A percentile compares a stretch with the other conserved stretches of the same genome.
These are phyloP conservation scores for Eristalis tenax DNA, from an alignment of 2,888 invertebrate genomes.

Conservation along the genomic window DNA sequence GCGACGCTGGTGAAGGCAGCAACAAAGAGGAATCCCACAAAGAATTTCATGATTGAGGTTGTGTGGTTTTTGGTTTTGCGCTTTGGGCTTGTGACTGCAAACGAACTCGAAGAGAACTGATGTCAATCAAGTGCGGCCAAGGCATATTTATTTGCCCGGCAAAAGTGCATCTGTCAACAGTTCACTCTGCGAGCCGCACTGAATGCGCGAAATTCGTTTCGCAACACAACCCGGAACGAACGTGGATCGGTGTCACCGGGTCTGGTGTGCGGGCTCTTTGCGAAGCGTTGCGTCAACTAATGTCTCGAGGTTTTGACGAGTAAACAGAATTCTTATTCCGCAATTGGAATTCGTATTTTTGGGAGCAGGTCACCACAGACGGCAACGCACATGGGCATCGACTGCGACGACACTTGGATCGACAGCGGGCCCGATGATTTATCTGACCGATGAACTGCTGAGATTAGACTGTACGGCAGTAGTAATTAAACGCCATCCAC, in stretches of 20 bases:
- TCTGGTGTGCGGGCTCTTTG: neutral
- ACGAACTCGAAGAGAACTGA: slow-evolving; percentile 60
- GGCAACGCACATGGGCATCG: neutral
- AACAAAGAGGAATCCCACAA: slow-evolving; percentile 47
- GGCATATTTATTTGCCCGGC: slow-evolving; percentile 58
- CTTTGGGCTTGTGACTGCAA: slow-evolving; percentile 22
- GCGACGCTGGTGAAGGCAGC: slow-evolving; percentile 37
- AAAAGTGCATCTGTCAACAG: slow-evolving; percentile 62
- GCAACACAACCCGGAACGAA: slow-evolving; percentile 48
- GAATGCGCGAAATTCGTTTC: slow-evolving; percentile 25
- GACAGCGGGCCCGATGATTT: neutral
- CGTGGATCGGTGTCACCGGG: slow-evolving; percentile 31
- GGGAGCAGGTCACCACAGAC: slow-evolving; percentile 8
- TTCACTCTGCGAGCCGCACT: neutral
- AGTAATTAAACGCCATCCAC: slow-evolving; percentile 52
- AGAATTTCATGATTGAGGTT: slow-evolving; percentile 58
- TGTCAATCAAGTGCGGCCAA: slow-evolving; percentile 35
- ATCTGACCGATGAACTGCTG: neutral
- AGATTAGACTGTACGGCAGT: slow-evolving; percentile 43
- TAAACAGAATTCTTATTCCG: neutral
- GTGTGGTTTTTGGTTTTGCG: neutral
- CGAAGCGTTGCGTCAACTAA: slow-evolving; percentile 18
- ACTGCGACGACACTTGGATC: neutral
- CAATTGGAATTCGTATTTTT: slow-evolving; percentile 19
- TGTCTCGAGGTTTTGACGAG: slow-evolving; percentile 14